Evolutionary conservation across 37 sponge, comb jelly and placozoan species (phyloP).

Genomic region (Ephydatia muelleri): DNA sequence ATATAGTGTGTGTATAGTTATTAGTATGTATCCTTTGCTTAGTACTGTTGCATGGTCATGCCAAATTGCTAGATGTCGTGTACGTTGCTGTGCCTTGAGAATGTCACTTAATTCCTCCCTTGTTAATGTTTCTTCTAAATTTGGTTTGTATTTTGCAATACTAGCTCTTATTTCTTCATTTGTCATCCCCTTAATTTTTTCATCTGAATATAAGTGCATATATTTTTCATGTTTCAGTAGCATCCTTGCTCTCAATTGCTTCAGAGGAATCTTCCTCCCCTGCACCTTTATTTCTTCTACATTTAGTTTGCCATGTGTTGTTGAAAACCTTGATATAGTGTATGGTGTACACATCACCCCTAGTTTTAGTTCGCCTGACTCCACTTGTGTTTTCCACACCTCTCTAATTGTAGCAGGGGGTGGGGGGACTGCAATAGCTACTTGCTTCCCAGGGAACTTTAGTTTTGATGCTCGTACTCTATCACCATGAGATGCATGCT

Average conservation of each 20-base stretch:
- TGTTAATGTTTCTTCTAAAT: background rate
- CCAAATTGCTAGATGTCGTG: constrained; percentile 26
- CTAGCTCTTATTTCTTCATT: no score
- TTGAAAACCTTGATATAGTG: background rate
- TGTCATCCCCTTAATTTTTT: background rate
- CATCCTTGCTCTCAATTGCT: constrained; percentile 16
- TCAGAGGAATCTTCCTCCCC: constrained; percentile 25
- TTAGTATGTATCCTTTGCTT: constrained; percentile 28
- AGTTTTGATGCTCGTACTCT: background rate
- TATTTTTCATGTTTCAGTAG: constrained; percentile 18
- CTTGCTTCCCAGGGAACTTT: background rate
- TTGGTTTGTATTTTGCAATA: no score
- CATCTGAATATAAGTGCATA: constrained; percentile 25
- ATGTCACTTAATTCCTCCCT: constrained; percentile 7
- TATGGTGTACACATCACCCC: background rate
- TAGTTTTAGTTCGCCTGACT: background rate
- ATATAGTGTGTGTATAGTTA: constrained; percentile 29
- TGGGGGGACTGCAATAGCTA: background rate
- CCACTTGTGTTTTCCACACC: background rate
- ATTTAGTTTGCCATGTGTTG: background rate
- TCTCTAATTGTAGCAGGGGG: no score
- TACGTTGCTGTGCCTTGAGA: constrained; percentile 6
- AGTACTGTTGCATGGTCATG: constrained; percentile 41
- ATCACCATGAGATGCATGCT: no score
- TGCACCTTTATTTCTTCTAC: background rate